Conservation (phyloP, 2,113 vertebrate genomes). For the Cervus canadensis region DNA sequence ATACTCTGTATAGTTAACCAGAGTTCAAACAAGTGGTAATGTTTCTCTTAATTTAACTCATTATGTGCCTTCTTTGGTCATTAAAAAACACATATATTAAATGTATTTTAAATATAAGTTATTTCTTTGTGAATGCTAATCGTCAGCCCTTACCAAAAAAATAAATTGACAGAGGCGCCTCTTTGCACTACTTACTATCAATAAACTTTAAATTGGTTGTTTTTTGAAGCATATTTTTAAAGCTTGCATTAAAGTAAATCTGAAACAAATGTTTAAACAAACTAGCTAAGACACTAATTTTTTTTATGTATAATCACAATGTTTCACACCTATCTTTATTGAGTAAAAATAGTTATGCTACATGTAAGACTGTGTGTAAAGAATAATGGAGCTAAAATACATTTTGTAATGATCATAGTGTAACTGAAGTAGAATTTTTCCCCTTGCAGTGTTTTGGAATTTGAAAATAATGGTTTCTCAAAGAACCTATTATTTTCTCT, state of each 20-base stretch:
- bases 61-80: slow-evolving; percentile 78
- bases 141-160: slow-evolving; percentile 48
- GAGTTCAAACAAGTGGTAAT: slow-evolving; percentile 68
- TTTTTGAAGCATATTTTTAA: not conserved
- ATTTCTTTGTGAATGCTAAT: slow-evolving; percentile 62
- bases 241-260: slow-evolving; percentile 36
- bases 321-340: slow-evolving; percentile 69
- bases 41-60: slow-evolving; percentile 73
- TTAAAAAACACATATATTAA: slow-evolving; percentile 61
- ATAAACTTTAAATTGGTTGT: slow-evolving; percentile 34
- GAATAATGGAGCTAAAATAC: not conserved
- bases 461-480: slow-evolving; percentile 54
- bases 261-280: slow-evolving; percentile 38
- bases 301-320: slow-evolving; percentile 66
- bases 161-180: slow-evolving; percentile 50
- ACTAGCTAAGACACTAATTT: slow-evolving; percentile 59
- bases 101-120: slow-evolving; percentile 59
- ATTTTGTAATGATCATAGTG: not conserved
- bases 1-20: slow-evolving; percentile 75
- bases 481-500: slow-evolving; percentile 61
- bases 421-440: slow-evolving; percentile 20
- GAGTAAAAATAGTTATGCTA: slow-evolving; percentile 43
- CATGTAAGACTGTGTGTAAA: not conserved
- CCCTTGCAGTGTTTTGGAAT: slow-evolving; percentile 24
- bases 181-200: slow-evolving; percentile 75